Base-by-base conservation (phyloP, 2,888 invertebrate species). In the Lathronympha strigana region DNA sequence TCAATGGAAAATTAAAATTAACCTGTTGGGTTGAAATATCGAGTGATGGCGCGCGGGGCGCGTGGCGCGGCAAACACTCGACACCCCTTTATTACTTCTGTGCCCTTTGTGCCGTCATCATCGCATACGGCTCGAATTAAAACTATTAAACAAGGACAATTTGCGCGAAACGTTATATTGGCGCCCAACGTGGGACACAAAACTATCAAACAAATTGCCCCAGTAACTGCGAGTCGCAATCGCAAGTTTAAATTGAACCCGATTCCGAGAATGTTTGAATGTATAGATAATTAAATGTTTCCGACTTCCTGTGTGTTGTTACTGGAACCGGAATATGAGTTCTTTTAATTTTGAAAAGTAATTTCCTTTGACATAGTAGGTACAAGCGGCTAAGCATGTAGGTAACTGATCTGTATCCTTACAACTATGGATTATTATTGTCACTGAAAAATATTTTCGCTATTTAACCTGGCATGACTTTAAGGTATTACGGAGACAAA, bases 71-170 rank as follows among this genome's bases (percentile, higher is more conserved):
- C 75, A 85, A 57, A 76, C 86, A 85, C 84, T 87, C 84, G 83
- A 87, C 87, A 85, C 88, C 89, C 89, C 84, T 88, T 88, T 87
- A 90, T 88, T 87, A 87, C 87, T 85, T 83, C 80, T 84, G 84
- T 83, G 82, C 86, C 82, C 88, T 88, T 88, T 88, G 86, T 84
- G 72, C 81, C 83, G 80, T 80, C 82, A 83, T 86, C 84, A 86
- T 84, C 83, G 80, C 87, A 84, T 83, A 83, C 83, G 84, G 75
- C 79, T 80, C 78, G 80, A 87, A 88, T 88, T 88, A 88, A 90
- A 88, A 84, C 84, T 84, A 81, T 53, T 76, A 82, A 77, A 81
- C 78, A 78, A 76, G 77, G 77, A 71, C 75, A 78, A 83, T 84
- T 86, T 84, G 77, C 74, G 75, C 72, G 67, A 66, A 49, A 61